Conservation (phyloP, 2,113 vertebrate species). For the Neolamprologus toae region DNA sequence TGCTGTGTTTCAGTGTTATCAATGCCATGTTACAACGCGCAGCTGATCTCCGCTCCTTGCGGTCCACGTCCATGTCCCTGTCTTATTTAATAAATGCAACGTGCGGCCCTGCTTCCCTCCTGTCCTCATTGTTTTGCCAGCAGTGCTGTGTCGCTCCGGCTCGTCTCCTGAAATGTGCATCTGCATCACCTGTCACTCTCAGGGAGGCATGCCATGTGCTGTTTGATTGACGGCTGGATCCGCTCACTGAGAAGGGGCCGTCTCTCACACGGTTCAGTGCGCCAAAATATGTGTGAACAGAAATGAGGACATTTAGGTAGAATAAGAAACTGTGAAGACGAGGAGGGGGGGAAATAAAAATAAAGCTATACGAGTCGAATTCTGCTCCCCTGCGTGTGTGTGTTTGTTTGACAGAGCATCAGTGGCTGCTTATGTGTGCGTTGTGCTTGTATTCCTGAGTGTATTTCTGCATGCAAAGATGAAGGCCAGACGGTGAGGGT, state of each 20-base stretch:
- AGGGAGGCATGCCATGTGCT: slow-evolving; percentile 29
- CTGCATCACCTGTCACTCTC: slow-evolving; percentile 67
- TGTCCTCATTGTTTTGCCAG: slow-evolving; percentile 52
- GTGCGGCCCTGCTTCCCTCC: neutral
- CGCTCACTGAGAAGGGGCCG: slow-evolving; percentile 36
- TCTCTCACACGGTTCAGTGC: slow-evolving; percentile 45
- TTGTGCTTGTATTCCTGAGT: slow-evolving; percentile 3
- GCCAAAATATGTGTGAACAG: slow-evolving; percentile 65
- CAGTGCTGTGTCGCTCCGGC: slow-evolving; percentile 19
- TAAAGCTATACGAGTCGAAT: neutral
- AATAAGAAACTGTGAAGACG: slow-evolving; percentile 36
- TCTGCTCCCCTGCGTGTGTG: neutral
- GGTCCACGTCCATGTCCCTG: slow-evolving; percentile 1
- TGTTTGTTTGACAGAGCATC: slow-evolving; percentile 15
- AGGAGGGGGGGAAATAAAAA: neutral
- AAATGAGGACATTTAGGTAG: slow-evolving; percentile 53
- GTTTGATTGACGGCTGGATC: slow-evolving; percentile 62
- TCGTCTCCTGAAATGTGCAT: slow-evolving; percentile 62
- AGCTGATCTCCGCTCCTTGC: slow-evolving; percentile 5
- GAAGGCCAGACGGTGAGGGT: slow-evolving; percentile 12
- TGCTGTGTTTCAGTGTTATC: neutral
- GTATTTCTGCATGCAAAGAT: slow-evolving; percentile 10
- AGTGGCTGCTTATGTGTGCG: neutral
- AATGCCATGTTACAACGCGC: neutral
- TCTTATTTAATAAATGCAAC: slow-evolving; percentile 48